These are phyloP conservation scores for Aspiorhynchus laticeps DNA, from an alignment of 2,113 vertebrate genomes.

Conservation along the genomic window DNA sequence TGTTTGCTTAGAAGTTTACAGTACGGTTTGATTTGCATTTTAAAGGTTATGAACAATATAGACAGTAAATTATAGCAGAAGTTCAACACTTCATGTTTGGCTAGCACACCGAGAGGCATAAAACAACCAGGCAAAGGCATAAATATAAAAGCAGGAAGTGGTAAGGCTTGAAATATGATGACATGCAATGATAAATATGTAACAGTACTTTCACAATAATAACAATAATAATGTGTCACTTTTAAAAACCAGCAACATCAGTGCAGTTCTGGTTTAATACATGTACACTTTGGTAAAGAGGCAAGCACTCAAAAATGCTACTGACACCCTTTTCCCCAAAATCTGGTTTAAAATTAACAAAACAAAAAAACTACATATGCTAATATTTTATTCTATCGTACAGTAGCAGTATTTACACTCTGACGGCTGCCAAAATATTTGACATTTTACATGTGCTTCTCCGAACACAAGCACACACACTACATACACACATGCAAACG, in stretches of 20 bases:
- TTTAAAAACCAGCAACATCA: conserved; percentile 32
- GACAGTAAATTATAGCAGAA: conserved; percentile 19
- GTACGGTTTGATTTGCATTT: conserved; percentile 6
- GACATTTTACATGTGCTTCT: conserved; percentile 35
- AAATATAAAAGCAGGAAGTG: conserved; percentile 17
- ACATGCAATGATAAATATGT: conserved; percentile 18
- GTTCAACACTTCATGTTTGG: neutral
- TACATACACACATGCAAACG: neutral
- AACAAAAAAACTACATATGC: neutral
- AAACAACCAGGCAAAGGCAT: conserved; percentile 22
- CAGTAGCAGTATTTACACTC: conserved; percentile 46
- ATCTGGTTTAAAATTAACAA: neutral
- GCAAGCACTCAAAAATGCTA: neutral
- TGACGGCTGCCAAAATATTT: conserved; percentile 23
- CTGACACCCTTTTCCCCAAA: neutral
- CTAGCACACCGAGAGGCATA: conserved; percentile 19
- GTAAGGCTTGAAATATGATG: conserved; percentile 31
- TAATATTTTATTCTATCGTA: conserved; percentile 30
- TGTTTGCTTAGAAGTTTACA: conserved; percentile 18
- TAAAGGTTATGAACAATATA: conserved; percentile 1
- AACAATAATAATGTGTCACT: neutral
- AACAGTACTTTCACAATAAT: conserved; percentile 48
- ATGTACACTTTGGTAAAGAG: conserved; percentile 51
- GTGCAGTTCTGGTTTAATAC: conserved; percentile 40
- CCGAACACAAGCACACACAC: conserved; percentile 25